These are phyloP conservation scores for Serripes groenlandicus DNA, from an alignment of 2,888 invertebrate species.

Conservation along the genomic window DNA sequence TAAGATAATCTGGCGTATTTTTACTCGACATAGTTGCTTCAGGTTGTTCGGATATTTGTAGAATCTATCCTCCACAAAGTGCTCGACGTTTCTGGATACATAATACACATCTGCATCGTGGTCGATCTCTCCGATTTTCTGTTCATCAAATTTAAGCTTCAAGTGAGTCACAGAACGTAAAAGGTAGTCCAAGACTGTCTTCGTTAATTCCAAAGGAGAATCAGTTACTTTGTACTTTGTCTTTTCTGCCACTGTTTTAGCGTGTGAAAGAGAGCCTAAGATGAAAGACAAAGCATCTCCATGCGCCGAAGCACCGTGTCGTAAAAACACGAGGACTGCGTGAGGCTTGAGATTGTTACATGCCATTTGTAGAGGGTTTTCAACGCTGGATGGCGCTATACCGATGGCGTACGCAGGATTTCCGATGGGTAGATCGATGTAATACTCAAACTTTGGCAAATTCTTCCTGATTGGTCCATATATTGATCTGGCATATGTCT, in stretches of 20 bases:
- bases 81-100: conserved; percentile 41
- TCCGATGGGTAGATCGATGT: conserved; percentile 63
- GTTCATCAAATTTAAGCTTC: conserved; percentile 49
- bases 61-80: conserved; percentile 53
- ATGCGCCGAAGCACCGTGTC: conserved; percentile 57
- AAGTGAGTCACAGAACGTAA: conserved; percentile 48
- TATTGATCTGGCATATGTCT: conserved; percentile 43
- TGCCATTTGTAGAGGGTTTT: conserved; percentile 51
- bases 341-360: conserved; percentile 58
- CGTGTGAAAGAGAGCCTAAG: conserved; percentile 45
- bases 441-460: conserved; percentile 28
- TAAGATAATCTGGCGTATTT: conserved; percentile 49
- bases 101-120: conserved; percentile 51
- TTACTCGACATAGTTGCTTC: conserved; percentile 56
- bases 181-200: conserved; percentile 49
- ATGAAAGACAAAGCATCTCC: conserved; percentile 54
- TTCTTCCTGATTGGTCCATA: conserved; percentile 43
- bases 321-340: conserved; percentile 47
- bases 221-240: conserved; percentile 29
- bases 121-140: conserved; percentile 54
- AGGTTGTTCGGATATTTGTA: conserved; percentile 54
- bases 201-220: conserved; percentile 42
- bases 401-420: conserved; percentile 62
- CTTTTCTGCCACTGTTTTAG: conserved; percentile 53
- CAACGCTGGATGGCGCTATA: conserved; percentile 29